Conservation (phyloP, 2,113 vertebrate genomes). For the Lipophrys pholis region DNA sequence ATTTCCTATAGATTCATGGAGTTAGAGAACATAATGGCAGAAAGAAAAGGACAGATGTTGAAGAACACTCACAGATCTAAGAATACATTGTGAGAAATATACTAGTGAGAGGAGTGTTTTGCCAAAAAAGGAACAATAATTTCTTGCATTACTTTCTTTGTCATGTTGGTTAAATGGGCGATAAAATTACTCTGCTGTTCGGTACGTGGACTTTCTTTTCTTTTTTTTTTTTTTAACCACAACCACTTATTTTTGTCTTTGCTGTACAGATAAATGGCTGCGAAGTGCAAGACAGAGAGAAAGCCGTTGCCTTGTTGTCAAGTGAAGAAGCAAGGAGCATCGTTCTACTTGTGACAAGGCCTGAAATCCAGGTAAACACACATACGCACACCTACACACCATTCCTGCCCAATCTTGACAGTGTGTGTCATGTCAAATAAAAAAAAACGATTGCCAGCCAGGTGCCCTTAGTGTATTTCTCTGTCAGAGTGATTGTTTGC, state of each 20-base stretch:
- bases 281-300: slow-evolving; percentile 92
- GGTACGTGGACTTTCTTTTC: neutral
- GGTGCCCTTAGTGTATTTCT: slow-evolving; percentile 26
- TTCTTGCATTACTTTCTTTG: slow-evolving; percentile 4
- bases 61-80: too few species aligned
- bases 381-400: slow-evolving; percentile 15
- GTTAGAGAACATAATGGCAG: slow-evolving; percentile 5
- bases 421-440: slow-evolving; percentile 54
- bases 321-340: slow-evolving; percentile 91
- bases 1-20: neutral
- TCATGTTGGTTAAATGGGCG: slow-evolving; percentile 7
- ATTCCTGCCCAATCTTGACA: slow-evolving; percentile 44
- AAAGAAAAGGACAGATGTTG: neutral
- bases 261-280: slow-evolving; percentile 94
- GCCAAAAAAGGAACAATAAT: slow-evolving; percentile 22
- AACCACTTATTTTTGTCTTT: slow-evolving; percentile 69
- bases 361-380: slow-evolving; percentile 90
- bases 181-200: slow-evolving; percentile 2
- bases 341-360: slow-evolving; percentile 90
- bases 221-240: slow-evolving; percentile 3
- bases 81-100: neutral
- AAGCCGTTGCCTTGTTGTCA: slow-evolving; percentile 91
- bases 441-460: slow-evolving; percentile 31
- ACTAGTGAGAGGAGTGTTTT: slow-evolving; percentile 25
- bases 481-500: slow-evolving; percentile 58